Evolutionary conservation across 2,797 vertebrate genomes (phyloP), one percentile per base, ranked within the genome.

Genomic region (Acanthurus leucopareius): DNA sequence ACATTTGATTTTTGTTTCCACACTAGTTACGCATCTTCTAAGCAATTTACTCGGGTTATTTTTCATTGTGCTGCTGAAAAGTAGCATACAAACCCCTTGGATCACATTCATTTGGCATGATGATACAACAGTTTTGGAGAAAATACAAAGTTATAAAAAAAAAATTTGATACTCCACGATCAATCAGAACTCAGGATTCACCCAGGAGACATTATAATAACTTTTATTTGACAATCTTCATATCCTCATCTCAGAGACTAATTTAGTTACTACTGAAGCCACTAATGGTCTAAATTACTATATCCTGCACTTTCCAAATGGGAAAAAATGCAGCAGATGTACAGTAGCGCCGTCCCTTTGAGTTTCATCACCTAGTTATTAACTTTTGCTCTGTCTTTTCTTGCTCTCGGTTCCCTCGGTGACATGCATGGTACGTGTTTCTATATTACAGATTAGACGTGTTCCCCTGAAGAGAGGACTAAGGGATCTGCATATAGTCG

Each of bases 291-390:
- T 65, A 71, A 87, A 89, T 87, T 9, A 79, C 75, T 58, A 69
- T 59, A 80, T 76, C 68, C 73, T 77, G 72, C 59, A 68, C 73
- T 82, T 82, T 80, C 72, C 68, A 49, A 71, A 64, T 25, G 3
- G 58, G 11, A 60, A 49, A 49, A 64, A 86, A 77, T 51, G 65
- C 35, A 32, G 53, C 49, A 79, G 76, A 64, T 56, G 65, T 72
- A 67, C 60, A 66, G 56, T 20, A 60, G 48, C 9, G 40, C 56
- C 45, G 48, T 71, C 77, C 63, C 70, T 84, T 71, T 70, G 80
- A 87, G 71, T 82, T 81, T 76, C 70, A 86, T 84, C 80, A 84
- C 67, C 74, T 72, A 45, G 61, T 84, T 83, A 83, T 86, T 85
- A 85, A 83, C 75, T 77, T 84, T 81, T 83, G 72, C 59, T 74